phyloP scores from a whole-genome alignment of 2,888 invertebrate genomes.

The Exephanes ischioxanthus region DNA sequence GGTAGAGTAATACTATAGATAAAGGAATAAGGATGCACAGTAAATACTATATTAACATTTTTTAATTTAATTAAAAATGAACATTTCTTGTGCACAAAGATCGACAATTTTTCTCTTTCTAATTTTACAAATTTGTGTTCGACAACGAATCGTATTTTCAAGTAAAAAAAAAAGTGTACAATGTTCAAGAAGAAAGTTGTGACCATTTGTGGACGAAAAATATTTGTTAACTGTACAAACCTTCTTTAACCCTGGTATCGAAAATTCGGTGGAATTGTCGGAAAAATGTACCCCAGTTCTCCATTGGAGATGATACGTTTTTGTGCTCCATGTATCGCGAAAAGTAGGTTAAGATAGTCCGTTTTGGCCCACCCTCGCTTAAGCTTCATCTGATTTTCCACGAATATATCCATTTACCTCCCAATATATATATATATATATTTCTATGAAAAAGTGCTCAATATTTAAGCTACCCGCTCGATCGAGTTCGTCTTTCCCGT shows the following conservation, averaged over 20 bases:
- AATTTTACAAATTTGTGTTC: background rate
- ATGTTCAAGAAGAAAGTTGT: background rate
- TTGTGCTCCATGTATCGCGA: background rate
- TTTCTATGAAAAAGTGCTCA: constrained; percentile 16
- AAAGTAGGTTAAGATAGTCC: background rate
- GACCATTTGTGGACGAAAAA: background rate
- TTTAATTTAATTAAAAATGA: too few relatives aligned
- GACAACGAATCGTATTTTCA: background rate
- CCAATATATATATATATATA: constrained; percentile 32
- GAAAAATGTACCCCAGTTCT: background rate
- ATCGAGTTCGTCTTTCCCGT: constrained; percentile 36
- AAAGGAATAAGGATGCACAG: background rate
- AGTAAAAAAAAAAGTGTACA: background rate
- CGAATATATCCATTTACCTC: constrained; percentile 35
- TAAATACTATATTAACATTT: too few relatives aligned
- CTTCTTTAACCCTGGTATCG: too few relatives aligned
- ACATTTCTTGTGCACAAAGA: background rate
- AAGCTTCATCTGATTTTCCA: background rate
- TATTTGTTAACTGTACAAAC: background rate
- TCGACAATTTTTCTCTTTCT: background rate
- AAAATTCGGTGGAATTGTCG: too few relatives aligned
- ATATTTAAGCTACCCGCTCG: constrained; percentile 47
- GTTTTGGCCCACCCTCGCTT: background rate
- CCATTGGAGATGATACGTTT: background rate
- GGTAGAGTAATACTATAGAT: background rate